Evolutionary conservation across 1,140 invertebrate species (phyloP).

Genomic region (Zophobas atratus): DNA sequence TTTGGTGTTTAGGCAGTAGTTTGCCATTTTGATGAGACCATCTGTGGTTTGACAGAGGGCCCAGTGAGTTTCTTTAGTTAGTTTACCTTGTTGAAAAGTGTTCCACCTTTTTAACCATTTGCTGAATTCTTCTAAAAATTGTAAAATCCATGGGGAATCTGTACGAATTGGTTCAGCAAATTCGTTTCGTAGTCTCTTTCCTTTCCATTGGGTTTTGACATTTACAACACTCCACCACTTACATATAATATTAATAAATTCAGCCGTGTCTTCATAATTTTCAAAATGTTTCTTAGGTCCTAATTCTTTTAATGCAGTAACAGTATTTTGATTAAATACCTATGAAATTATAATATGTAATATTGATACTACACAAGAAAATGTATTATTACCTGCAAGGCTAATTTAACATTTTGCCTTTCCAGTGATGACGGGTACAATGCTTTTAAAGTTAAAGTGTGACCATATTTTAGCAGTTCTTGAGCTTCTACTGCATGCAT

Average conservation of each 20-base stretch:
- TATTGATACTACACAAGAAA: background rate
- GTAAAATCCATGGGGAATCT: background rate
- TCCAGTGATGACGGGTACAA: conserved; percentile 40
- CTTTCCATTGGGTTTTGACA: conserved; percentile 26
- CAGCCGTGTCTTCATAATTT: conserved; percentile 37
- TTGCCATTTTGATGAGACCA: no score
- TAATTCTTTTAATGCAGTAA: conserved; percentile 19
- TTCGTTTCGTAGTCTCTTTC: background rate
- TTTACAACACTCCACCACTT: conserved; percentile 45
- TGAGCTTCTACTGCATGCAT: conserved; percentile 15
- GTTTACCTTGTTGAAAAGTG: no score
- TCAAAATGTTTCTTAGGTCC: conserved; percentile 4
- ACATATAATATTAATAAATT: conserved; percentile 30
- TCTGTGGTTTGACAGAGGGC: no score
- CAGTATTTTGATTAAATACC: no score
- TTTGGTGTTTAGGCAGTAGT: no score
- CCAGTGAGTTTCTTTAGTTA: no score
- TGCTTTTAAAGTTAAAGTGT: conserved; percentile 39
- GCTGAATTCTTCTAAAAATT: no score
- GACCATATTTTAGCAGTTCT: conserved; percentile 46
- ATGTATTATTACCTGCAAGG: conserved; percentile 19
- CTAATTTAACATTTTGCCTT: conserved; percentile 48
- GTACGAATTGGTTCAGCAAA: conserved; percentile 9
- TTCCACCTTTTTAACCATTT: no score
- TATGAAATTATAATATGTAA: no score